Percentiles rank a stretch among this genome's conserved stretches.
phyloP scores from a whole-genome alignment of 2,113 vertebrate species.

The Psammodynastes pulverulentus region DNA sequence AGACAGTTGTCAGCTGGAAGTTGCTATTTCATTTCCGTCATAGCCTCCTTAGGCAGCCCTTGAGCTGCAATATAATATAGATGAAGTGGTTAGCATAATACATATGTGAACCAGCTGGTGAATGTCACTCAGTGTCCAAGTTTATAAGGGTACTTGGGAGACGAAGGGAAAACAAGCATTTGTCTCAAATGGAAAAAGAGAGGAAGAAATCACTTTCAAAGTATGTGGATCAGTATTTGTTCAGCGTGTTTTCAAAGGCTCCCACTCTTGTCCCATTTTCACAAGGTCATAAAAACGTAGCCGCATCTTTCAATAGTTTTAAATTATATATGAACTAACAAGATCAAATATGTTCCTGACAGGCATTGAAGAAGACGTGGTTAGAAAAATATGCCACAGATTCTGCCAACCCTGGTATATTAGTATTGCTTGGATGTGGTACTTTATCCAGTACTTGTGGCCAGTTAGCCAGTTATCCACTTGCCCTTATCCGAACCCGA shows the following conservation, averaged over 20 bases:
- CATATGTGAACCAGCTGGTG: background rate
- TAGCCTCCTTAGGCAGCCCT: background rate
- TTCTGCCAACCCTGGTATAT: conserved; percentile 84
- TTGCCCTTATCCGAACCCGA: conserved; percentile 87
- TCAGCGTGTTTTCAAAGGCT: background rate
- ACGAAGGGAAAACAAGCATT: background rate
- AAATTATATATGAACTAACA: background rate
- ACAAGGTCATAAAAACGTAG: background rate
- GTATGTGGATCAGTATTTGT: background rate
- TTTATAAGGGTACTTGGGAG: background rate
- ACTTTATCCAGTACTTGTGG: conserved; percentile 89
- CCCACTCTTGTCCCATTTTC: background rate
- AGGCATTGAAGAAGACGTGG: conserved; percentile 90
- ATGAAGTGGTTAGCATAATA: background rate
- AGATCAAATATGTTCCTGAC: conserved; percentile 39
- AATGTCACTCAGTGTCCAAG: background rate
- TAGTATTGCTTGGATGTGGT: conserved; percentile 85
- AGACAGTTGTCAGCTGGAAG: background rate
- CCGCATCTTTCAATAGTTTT: background rate
- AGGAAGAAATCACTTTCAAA: background rate
- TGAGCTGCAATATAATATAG: background rate
- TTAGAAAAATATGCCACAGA: conserved; percentile 82
- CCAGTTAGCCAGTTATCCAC: conserved; percentile 89
- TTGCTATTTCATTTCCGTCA: background rate
- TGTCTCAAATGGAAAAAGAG: background rate